These are phyloP conservation scores for Gambusia yucatana DNA, from an alignment of 2,797 vertebrate genomes.

Conservation along the genomic window DNA sequence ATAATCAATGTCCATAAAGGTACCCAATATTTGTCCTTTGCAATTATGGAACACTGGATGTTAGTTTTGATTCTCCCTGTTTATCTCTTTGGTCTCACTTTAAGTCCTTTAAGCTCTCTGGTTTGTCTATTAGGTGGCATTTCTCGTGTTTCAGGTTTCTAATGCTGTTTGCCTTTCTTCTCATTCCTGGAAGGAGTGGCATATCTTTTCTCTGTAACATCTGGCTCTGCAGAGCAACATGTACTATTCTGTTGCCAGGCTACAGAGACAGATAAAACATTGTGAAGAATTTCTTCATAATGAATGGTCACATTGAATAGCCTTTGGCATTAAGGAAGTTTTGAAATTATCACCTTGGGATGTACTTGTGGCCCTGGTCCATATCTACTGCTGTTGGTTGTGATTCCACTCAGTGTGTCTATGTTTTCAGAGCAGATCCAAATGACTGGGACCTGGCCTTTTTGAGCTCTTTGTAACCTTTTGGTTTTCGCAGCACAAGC, in stretches of 20 bases:
- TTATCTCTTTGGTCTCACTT: slow-evolving; percentile 13
- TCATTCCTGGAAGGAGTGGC: slow-evolving; percentile 41
- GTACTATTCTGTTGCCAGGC: slow-evolving; percentile 79
- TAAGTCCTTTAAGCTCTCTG: background rate
- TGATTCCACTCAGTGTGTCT: slow-evolving; percentile 8
- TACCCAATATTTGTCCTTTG: slow-evolving; percentile 20
- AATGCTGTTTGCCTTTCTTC: slow-evolving; percentile 1
- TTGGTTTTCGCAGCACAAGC: slow-evolving; percentile 31
- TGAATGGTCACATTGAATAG: slow-evolving; percentile 58
- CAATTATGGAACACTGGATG: slow-evolving; percentile 1
- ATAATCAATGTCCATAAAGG: slow-evolving; percentile 18
- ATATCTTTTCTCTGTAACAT: slow-evolving; percentile 42
- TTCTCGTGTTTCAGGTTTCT: slow-evolving; percentile 12
- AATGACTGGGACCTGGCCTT: slow-evolving; percentile 15
- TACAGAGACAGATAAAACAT: slow-evolving; percentile 70
- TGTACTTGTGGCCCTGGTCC: slow-evolving; percentile 5
- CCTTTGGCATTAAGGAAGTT: slow-evolving; percentile 44
- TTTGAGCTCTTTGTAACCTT: slow-evolving; percentile 32
- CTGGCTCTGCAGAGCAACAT: slow-evolving; percentile 55
- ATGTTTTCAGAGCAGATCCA: slow-evolving; percentile 11
- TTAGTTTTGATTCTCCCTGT: slow-evolving; percentile 1
- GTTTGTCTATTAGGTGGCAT: background rate
- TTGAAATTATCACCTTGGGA: slow-evolving; percentile 40
- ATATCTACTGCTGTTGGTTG: slow-evolving; percentile 11
- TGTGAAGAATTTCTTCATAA: slow-evolving; percentile 67